Evolutionary conservation across 2,888 invertebrate genomes (phyloP).

Genomic region (Pyrgus malvae): DNA sequence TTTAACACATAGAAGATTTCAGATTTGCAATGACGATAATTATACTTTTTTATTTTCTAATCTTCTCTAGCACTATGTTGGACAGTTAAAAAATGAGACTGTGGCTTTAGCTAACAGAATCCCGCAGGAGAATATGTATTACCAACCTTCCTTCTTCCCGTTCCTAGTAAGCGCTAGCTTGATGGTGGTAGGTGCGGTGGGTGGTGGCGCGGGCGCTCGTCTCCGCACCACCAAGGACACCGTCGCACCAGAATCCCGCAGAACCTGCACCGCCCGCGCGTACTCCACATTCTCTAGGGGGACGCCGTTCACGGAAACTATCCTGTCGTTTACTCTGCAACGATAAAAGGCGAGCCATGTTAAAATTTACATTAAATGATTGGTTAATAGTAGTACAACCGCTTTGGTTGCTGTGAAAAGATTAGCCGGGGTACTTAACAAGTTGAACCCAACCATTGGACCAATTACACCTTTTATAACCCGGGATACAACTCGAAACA

Average conservation of each 20-base stretch:
- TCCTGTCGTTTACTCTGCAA: slow-evolving; percentile 97
- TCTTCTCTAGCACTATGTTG: too few species aligned
- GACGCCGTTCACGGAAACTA: slow-evolving; percentile 97
- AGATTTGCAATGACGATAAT: too few species aligned
- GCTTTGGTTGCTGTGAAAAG: too few species aligned
- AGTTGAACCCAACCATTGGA: too few species aligned
- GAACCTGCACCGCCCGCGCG: slow-evolving; percentile 94
- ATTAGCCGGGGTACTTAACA: too few species aligned
- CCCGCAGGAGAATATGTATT: not conserved
- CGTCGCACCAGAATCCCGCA: slow-evolving; percentile 94
- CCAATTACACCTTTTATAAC: too few species aligned
- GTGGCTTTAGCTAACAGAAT: too few species aligned
- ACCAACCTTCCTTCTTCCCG: slow-evolving; percentile 95
- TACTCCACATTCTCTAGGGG: slow-evolving; percentile 99
- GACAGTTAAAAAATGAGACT: too few species aligned
- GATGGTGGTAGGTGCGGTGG: slow-evolving; percentile 81
- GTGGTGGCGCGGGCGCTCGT: slow-evolving; percentile 83
- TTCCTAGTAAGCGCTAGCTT: slow-evolving; percentile 95
- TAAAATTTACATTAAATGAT: not conserved
- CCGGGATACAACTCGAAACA: too few species aligned
- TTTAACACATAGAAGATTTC: too few species aligned
- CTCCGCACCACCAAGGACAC: slow-evolving; percentile 94
- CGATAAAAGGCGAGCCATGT: not conserved
- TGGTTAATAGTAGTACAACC: too few species aligned
- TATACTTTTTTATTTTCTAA: too few species aligned